These are phyloP conservation scores for Molorchus minor DNA, from an alignment of 2,888 invertebrate species.

Conservation along the genomic window DNA sequence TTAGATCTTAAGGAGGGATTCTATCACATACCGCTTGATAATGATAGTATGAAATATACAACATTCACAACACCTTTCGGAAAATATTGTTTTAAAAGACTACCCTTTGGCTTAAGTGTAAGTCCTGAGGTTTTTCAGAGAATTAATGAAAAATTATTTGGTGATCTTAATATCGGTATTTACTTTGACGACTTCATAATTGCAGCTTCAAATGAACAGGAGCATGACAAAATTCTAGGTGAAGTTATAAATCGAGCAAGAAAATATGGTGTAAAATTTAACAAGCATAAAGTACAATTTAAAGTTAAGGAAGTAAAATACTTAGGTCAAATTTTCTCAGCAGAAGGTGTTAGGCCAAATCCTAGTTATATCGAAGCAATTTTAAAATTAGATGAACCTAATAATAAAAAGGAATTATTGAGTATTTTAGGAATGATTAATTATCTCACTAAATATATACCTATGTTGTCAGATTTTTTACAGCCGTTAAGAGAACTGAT, in stretches of 20 bases:
- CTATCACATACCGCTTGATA: constrained; percentile 37
- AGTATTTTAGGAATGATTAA: constrained; percentile 48
- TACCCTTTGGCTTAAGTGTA: constrained; percentile 12
- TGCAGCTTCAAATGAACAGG: neutral
- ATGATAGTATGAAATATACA: constrained; percentile 29
- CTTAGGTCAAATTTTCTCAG: constrained; percentile 40
- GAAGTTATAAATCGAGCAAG: constrained; percentile 9
- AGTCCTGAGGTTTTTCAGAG: constrained; percentile 21
- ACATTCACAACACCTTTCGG: constrained; percentile 43
- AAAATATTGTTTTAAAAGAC: constrained; percentile 9
- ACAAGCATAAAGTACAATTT: constrained; percentile 37
- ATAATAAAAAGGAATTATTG: constrained; percentile 46
- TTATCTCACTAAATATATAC: constrained; percentile 42
- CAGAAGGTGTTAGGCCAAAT: constrained; percentile 38
- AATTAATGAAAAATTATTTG: constrained; percentile 21
- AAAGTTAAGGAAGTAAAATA: constrained; percentile 43
- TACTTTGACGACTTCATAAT: constrained; percentile 28
- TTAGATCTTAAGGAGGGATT: constrained; percentile 44
- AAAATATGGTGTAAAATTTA: constrained; percentile 18
- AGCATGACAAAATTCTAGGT: neutral
- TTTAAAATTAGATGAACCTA: constrained; percentile 32
- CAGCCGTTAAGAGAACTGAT: constrained; percentile 39
- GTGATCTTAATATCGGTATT: constrained; percentile 8
- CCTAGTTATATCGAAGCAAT: constrained; percentile 36
- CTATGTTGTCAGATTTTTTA: constrained; percentile 34